Evolutionary conservation across 1,140 invertebrate species (phyloP).

Genomic region (Drosophila bocqueti): DNA sequence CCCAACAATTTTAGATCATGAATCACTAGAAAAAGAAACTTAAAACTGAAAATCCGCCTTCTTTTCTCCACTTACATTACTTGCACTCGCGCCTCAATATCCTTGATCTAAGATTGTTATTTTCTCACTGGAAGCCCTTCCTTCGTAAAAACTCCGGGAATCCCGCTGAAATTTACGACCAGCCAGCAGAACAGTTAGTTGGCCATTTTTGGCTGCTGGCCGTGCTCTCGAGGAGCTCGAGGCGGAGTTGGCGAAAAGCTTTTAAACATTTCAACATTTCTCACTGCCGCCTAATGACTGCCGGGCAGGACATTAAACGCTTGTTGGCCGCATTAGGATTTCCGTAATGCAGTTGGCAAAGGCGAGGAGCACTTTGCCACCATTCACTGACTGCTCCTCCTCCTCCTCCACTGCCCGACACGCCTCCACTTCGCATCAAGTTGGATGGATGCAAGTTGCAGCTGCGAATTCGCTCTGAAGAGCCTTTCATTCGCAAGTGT

Average conservation of each 20-base stretch:
- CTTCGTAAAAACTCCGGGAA: conserved; percentile 13
- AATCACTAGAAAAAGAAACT: not conserved
- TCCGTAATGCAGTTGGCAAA: conserved; percentile 70
- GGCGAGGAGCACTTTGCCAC: conserved; percentile 29
- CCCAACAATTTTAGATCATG: not conserved
- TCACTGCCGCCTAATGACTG: conserved; percentile 71
- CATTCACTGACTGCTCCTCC: not conserved
- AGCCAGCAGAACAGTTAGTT: conserved; percentile 58
- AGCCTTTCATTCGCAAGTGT: conserved; percentile 60
- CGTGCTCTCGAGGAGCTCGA: not conserved
- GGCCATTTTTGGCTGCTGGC: conserved; percentile 51
- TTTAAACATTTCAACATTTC: conserved; percentile 55
- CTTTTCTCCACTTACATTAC: not conserved
- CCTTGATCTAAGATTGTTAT: conserved; percentile 28
- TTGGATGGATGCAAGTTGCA: conserved; percentile 34
- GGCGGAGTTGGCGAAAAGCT: conserved; percentile 49
- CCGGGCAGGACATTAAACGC: conserved; percentile 78
- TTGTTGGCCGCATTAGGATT: conserved; percentile 78
- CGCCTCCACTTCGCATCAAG: conserved; percentile 20
- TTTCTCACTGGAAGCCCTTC: conserved; percentile 19
- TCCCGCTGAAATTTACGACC: conserved; percentile 59
- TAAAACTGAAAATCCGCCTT: not conserved
- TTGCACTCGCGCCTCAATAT: conserved; percentile 17
- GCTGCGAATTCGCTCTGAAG: conserved; percentile 51
- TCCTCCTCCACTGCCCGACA: not conserved